Evolutionary conservation across 2,113 vertebrate genomes (phyloP).

Genomic region (Smithornis capensis): DNA sequence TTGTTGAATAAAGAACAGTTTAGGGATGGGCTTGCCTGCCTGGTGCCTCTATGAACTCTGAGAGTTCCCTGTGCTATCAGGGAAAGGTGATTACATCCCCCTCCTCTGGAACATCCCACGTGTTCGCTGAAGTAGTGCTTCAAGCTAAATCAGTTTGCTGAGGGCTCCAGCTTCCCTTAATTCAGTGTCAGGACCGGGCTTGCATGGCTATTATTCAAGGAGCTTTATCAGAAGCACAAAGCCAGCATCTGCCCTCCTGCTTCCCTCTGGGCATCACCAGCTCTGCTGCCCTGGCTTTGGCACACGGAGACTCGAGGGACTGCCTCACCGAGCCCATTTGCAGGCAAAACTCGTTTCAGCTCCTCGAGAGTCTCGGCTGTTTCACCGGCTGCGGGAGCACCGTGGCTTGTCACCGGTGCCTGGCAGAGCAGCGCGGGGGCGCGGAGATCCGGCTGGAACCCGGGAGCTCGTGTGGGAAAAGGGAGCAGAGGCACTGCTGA

Average conservation of each 20-base stretch:
- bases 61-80: constrained; percentile 22
- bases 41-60: not conserved
- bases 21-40: constrained; percentile 23
- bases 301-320: not conserved
- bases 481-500: not conserved
- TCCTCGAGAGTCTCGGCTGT: constrained; percentile 1
- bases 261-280: constrained; percentile 61
- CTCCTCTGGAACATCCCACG: constrained; percentile 50
- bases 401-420: not conserved
- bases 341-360: constrained; percentile 21
- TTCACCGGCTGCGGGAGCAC: rapidly evolving
- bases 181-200: constrained; percentile 60
- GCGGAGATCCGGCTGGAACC: not conserved
- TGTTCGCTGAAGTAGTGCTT: constrained; percentile 37
- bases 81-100: constrained; percentile 16
- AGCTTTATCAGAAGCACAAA: constrained; percentile 66
- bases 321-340: not conserved
- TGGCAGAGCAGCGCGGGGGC: not conserved
- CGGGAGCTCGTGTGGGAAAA: not conserved
- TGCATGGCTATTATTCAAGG: constrained; percentile 60
- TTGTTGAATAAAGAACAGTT: constrained; percentile 39
- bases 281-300: constrained; percentile 48
- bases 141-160: constrained; percentile 54
- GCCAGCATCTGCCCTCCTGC: constrained; percentile 60
- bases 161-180: constrained; percentile 57